Base-by-base conservation (phyloP, 2,888 invertebrate genomes). In the Lacanobia oleracea region DNA sequence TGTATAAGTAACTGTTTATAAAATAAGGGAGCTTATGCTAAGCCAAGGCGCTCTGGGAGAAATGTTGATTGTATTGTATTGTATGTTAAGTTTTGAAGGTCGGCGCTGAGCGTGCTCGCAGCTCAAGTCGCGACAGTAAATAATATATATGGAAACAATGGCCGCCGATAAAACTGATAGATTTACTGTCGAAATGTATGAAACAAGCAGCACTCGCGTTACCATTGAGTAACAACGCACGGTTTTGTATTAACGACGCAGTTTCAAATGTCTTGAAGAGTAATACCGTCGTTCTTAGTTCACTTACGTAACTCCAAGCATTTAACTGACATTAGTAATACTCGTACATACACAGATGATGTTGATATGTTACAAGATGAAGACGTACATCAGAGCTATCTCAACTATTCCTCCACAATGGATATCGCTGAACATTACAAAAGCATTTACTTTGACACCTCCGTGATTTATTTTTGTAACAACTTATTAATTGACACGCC, bases 101-200 rank as follows among this genome's bases (percentile, higher is more conserved):
- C 77, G 33, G 1, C 45, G 45, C 21, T 27, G 65, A 77, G 72
- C 82, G 79, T 81, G 82, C 77, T 80, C 64, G 51, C 53, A 23
- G 63, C 76, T 67, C 77, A 40, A 71, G 65, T 62, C 57, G 77
- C 71, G 57, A 40, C 71, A 62, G 62, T 79, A 68, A 79, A 79
- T 72, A 72, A 76, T 81, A 67, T 81, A 67, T 72, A 73, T 74
- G 70, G 83, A 83, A 84, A 85, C 84, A 84, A 84, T 83, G 77
- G 79, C 54, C 7, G 37, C 33, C 85, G 77, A 79, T 83, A 75
- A 77, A 72, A 77, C 64, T 81, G 84, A 84, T 79, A 81, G 83
- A 85, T 84, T 84, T 84, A 85, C 72, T 61, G 78, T 67, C 74
- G 76, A 80, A 85, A 73, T 72, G 74, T 80, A 72, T 76, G 75